Conservation (phyloP, 92 coral and sea anemone species). For the Phymanthus crucifer region DNA sequence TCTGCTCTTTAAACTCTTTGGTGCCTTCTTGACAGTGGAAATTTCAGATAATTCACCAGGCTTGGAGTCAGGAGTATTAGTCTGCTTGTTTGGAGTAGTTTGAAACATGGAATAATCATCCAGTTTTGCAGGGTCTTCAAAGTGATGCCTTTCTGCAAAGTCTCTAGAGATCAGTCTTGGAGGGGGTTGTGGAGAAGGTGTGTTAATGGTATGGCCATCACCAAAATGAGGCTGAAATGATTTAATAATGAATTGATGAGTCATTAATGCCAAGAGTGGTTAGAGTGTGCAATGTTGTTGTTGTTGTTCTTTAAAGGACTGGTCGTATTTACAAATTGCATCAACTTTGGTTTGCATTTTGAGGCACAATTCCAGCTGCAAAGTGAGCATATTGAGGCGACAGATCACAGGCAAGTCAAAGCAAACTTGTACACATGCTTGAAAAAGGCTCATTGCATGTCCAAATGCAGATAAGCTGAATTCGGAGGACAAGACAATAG, state of each 20-base stretch:
- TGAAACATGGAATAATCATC: slow-evolving; percentile 17
- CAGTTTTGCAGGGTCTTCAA: neutral
- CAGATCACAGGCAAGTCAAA: too few species aligned
- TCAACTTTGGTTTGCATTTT: too few species aligned
- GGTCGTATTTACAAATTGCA: too few species aligned
- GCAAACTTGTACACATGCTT: too few species aligned
- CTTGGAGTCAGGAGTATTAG: slow-evolving; percentile 12
- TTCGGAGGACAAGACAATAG: too few species aligned
- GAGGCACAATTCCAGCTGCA: too few species aligned
- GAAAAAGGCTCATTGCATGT: too few species aligned
- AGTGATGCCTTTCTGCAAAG: slow-evolving; percentile 10
- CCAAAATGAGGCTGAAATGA: slow-evolving; percentile 81
- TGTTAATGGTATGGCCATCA: slow-evolving; percentile 56
- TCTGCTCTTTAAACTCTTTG: slow-evolving; percentile 20
- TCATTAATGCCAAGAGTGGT: too few species aligned
- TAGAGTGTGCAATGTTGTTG: neutral
- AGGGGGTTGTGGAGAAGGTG: slow-evolving; percentile 73
- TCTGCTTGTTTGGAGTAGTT: slow-evolving; percentile 33
- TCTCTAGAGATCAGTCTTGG: slow-evolving; percentile 38
- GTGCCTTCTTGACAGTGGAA: slow-evolving; percentile 34
- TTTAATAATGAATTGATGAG: neutral
- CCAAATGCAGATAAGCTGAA: too few species aligned
- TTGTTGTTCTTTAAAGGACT: too few species aligned
- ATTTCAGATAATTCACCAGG: slow-evolving; percentile 1
- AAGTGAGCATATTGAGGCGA: too few species aligned